These are phyloP conservation scores for Sebastes vulpes DNA, from an alignment of 2,797 vertebrate species.

Conservation along the genomic window DNA sequence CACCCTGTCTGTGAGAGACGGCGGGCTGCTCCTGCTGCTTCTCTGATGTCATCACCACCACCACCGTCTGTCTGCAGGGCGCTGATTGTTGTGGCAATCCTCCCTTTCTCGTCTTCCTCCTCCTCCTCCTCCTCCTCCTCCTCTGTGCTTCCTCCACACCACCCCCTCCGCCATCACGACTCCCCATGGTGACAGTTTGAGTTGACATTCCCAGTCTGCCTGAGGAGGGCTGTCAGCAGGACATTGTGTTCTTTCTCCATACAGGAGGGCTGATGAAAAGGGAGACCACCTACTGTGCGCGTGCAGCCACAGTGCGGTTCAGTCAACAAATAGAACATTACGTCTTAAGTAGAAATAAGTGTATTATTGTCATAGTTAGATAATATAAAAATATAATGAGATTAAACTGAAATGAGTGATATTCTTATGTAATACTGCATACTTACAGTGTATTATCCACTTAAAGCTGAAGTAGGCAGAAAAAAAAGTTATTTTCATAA, in stretches of 20 bases:
- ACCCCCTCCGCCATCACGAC: constrained; percentile 4
- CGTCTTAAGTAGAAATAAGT: background rate
- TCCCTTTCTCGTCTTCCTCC: constrained; percentile 2
- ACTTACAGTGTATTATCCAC: background rate
- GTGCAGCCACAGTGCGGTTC: background rate
- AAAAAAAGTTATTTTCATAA: no score
- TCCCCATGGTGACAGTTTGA: constrained; percentile 31
- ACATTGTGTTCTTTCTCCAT: constrained; percentile 25
- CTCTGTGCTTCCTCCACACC: constrained; percentile 11
- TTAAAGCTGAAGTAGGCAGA: no score
- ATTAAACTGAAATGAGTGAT: background rate
- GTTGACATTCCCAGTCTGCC: constrained; percentile 26
- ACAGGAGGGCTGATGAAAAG: constrained; percentile 19
- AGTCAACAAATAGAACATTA: constrained; percentile 1
- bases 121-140: background rate
- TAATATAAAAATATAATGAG: background rate
- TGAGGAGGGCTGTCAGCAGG: constrained; percentile 28
- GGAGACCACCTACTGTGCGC: constrained; percentile 3
- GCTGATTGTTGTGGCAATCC: constrained; percentile 48
- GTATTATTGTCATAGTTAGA: background rate
- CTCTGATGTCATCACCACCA: constrained; percentile 65
- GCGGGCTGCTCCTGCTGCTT: constrained; percentile 36
- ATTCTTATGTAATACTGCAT: background rate
- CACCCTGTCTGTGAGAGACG: constrained; percentile 13
- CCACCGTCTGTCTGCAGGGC: constrained; percentile 39